Percentiles rank a stretch among this genome's conserved stretches.
phyloP scores from a whole-genome alignment of 92 coral and sea anemone genomes.

The Epizoanthus stellaris region DNA sequence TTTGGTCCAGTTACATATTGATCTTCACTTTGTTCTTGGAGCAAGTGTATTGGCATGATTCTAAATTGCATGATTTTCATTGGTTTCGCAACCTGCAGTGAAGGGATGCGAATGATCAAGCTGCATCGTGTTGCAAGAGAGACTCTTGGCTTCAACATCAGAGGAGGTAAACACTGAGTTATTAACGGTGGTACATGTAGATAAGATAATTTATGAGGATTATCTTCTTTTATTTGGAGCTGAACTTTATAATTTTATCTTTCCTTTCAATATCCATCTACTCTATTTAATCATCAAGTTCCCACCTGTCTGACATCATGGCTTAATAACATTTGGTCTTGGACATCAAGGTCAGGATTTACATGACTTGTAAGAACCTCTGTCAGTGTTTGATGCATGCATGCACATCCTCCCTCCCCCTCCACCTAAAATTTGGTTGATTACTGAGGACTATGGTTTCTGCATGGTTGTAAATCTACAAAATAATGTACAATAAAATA shows the following conservation, averaged over 20 bases:
- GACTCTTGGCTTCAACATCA: slow-evolving; percentile 87
- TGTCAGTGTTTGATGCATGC: background rate
- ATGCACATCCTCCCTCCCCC: too few species aligned
- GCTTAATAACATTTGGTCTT: background rate
- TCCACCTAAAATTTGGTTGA: too few species aligned
- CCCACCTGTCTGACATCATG: too few species aligned
- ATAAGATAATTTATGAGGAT: background rate
- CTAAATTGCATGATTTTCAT: background rate
- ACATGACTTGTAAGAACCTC: too few species aligned
- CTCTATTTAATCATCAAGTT: too few species aligned
- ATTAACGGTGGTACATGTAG: background rate
- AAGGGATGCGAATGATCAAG: slow-evolving; percentile 90
- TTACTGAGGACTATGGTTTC: too few species aligned
- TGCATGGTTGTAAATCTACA: too few species aligned
- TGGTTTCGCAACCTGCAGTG: slow-evolving; percentile 54
- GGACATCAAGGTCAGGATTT: background rate
- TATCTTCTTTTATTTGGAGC: background rate
- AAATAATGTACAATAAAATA: background rate
- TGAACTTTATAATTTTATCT: background rate
- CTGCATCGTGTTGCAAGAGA: slow-evolving; percentile 78
- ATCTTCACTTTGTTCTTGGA: background rate
- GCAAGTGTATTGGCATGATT: background rate
- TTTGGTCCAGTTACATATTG: too few species aligned
- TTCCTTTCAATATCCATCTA: too few species aligned
- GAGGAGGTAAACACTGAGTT: slow-evolving; percentile 77